Evolutionary conservation across 2,113 vertebrate species (phyloP), one percentile per base, ranked within the genome.

Genomic region (Corythaeola cristata): DNA sequence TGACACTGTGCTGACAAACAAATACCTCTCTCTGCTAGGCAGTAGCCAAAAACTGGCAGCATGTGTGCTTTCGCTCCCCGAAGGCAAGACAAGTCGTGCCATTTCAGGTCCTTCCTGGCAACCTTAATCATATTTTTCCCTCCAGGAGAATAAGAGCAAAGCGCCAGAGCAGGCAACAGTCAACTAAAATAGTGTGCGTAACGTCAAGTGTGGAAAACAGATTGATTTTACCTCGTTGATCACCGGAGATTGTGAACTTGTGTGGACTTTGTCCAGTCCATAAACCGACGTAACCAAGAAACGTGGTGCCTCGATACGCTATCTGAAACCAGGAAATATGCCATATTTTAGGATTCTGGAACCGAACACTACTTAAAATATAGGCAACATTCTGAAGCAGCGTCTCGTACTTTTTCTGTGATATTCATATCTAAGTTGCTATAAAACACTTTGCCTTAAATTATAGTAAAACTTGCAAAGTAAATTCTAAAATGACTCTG

Each of bases 251-350:
- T 0, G 99, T 99, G 90, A 99, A 99, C 94, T 98, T 99, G 82
- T 98, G 95, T 2, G 99, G 98, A 89, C 98, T 99, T 76, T 99
- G 99, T 49, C 99, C 99, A 1, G 99, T 99, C 99, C 99, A 99
- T 77, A 99, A 85, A 12, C 99, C 99, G 5, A 99, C 97, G 2
- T 99, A 99, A 35, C 99, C 99, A 22, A 99, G 68, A 85, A 99
- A 99, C 0, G 99, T 98, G 3, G 99, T 99, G 82, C 99, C 99
- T 49, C 86, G 98, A 93, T 99, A 99, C 0, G 96, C 98, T 28
- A 99, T 85, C 99, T 99, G 97, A 41, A 96, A 95, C 4, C 79
- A 67, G 85, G 30, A 95, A 59, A 71, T 4, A 68, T 0, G 15
- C 2, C 37, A 28, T 9, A 58, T 55, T 45, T 94, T 16, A 95